Evolutionary conservation across 2,888 invertebrate genomes (phyloP), one percentile per base, ranked within the genome.

Genomic region (Eupeodes luniger): DNA sequence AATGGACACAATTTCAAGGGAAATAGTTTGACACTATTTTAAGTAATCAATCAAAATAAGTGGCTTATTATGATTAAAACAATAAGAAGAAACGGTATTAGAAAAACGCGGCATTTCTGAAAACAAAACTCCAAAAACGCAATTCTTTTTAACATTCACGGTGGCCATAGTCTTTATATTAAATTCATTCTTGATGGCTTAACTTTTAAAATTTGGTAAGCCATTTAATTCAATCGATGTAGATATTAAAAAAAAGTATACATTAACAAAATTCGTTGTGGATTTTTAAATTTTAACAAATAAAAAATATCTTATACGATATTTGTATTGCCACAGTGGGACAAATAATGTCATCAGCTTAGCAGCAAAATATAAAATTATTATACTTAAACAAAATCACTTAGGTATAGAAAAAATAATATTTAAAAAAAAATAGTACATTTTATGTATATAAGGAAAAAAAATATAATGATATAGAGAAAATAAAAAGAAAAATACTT

Each of bases 361-460:
- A 64, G 40, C 57, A 64, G 40, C 57, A 74, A 70, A 59, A 49
- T 36, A 6, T 67, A 7, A 4, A 40, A 5, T 55, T 59, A 6
- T 67, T 59, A 6, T 67, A 67, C 51, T 67, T 53, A 67, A 67
- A 51, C 67, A 53, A 67, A 67, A 67, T 67, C 67, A 67, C 67
- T 67, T 67, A 67, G 51, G 51, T n/a, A 34, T 51, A 55, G 14
- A 59, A 67, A n/a, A 7, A 66, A 59, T 62, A 62, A 11, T 36
- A 27, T 27, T 27, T 27, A 74, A 67, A 85, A 62, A 69, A 51
- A 72, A 78, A 69, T 34, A 81, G 81, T 77, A 85, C 85, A 85
- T 85, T 85, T 81, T 27, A 85, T 85, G 81, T 81, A 85, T 81
- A 85, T 69, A 53, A n/a, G 59, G 16, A 67, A 59, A 67, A 72